Conservation (phyloP, 2,113 vertebrate species). For the Chionis minor region DNA sequence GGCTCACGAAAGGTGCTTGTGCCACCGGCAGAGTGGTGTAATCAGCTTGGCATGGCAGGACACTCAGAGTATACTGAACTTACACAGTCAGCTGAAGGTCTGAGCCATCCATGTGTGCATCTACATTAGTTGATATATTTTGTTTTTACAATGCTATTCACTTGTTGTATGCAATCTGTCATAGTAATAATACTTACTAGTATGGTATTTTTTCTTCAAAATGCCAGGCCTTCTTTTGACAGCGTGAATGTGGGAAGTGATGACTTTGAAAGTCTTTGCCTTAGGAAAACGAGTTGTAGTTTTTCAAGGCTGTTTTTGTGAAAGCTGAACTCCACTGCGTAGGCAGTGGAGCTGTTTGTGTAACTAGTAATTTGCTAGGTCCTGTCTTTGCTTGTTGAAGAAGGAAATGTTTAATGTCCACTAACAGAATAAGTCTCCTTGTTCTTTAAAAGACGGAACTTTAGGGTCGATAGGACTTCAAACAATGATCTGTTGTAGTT, state of each 20-base stretch:
- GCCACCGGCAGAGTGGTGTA: neutral
- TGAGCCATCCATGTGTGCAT: neutral
- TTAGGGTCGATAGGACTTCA: neutral
- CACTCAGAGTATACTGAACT: neutral
- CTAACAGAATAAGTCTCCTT: neutral
- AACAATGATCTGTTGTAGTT: neutral
- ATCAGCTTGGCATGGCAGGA: rapidly evolving
- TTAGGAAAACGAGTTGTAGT: neutral
- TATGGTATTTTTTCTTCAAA: neutral
- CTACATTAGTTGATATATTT: neutral
- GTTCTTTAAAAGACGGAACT: neutral
- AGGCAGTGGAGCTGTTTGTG: neutral
- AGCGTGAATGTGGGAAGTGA: neutral
- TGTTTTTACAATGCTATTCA: neutral
- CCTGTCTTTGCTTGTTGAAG: neutral
- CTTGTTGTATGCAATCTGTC: neutral
- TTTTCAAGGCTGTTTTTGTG: neutral
- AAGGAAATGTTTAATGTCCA: neutral
- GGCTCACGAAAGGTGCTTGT: neutral
- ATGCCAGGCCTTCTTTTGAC: neutral
- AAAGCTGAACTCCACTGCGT: neutral
- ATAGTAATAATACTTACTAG: neutral
- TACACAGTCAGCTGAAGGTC: neutral
- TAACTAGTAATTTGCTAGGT: neutral
- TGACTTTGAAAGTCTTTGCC: neutral